A percentile compares a stretch with the other conserved stretches of the same genome.
These are phyloP conservation scores for Creontiades dilutus DNA, from an alignment of 2,888 invertebrate species.

Conservation along the genomic window DNA sequence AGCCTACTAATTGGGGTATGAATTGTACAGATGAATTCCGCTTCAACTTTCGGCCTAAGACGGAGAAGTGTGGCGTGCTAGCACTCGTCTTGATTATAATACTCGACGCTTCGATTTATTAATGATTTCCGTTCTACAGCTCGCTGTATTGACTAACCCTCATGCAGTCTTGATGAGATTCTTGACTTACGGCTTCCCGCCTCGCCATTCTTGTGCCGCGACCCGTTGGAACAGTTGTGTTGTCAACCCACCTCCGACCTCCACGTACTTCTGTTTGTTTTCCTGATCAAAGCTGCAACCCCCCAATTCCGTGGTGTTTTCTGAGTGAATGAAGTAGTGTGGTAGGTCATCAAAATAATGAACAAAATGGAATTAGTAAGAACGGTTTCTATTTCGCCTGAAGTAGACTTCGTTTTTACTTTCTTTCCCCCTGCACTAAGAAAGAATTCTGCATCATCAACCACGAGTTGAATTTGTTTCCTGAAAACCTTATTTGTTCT, in stretches of 20 bases:
- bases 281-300: too few relatives aligned
- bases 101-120: neutral
- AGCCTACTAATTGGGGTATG: neutral
- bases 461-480: too few relatives aligned
- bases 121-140: neutral
- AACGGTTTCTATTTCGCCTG: too few relatives aligned
- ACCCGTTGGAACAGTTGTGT: neutral
- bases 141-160: neutral
- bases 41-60: neutral
- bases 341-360: too few relatives aligned
- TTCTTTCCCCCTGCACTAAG: too few relatives aligned
- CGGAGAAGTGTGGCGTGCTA: neutral
- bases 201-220: neutral
- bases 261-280: neutral
- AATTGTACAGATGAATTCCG: neutral
- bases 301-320: too few relatives aligned
- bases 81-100: neutral
- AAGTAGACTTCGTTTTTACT: too few relatives aligned
- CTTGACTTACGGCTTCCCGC: neutral
- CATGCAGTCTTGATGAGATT: neutral
- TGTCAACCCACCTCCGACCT: neutral
- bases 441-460: too few relatives aligned
- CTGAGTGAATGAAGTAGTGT: too few relatives aligned
- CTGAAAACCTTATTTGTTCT: too few relatives aligned
- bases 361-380: too few relatives aligned